Conservation (phyloP, 2,888 invertebrate genomes). For the Clusia tigrina region DNA sequence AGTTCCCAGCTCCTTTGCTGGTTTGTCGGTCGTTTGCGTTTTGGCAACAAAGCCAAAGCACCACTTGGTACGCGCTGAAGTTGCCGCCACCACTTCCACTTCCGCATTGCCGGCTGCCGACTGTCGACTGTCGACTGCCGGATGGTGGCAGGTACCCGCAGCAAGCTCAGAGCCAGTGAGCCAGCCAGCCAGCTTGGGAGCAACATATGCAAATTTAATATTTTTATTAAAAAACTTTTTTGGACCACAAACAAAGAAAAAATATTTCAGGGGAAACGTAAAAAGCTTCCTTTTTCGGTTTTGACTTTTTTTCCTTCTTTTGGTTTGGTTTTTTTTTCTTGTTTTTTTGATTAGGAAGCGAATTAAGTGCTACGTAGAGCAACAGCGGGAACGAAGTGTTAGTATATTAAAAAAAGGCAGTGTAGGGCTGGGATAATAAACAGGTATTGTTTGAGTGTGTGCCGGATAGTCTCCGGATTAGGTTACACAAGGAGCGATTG, state of each 20-base stretch:
- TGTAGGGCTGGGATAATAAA: not conserved
- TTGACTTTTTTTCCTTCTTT: not conserved
- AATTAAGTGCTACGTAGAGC: conserved; percentile 51
- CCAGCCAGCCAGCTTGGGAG: conserved; percentile 34
- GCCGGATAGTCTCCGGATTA: no score
- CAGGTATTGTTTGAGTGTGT: no score
- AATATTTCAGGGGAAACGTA: no score
- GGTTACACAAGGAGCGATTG: no score
- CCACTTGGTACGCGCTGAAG: not conserved
- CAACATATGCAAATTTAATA: conserved; percentile 55
- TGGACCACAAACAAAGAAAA: conserved; percentile 40
- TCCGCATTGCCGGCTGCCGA: not conserved
- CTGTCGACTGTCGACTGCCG: not conserved
- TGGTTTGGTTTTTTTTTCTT: no score
- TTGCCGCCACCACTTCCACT: not conserved
- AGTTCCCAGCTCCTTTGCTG: not conserved
- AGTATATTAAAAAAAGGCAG: not conserved
- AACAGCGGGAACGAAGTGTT: conserved; percentile 8
- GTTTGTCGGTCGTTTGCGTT: not conserved
- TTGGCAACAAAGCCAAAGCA: not conserved
- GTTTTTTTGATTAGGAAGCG: conserved; percentile 48
- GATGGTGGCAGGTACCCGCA: not conserved
- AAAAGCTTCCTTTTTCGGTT: no score
- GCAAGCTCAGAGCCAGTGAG: conserved; percentile 10
- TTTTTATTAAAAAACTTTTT: conserved; percentile 55